Percentiles rank a stretch among this genome's conserved stretches.
Evolutionary conservation across 2,888 invertebrate genomes (phyloP).

Genomic region (Cartodere bifasciata): DNA sequence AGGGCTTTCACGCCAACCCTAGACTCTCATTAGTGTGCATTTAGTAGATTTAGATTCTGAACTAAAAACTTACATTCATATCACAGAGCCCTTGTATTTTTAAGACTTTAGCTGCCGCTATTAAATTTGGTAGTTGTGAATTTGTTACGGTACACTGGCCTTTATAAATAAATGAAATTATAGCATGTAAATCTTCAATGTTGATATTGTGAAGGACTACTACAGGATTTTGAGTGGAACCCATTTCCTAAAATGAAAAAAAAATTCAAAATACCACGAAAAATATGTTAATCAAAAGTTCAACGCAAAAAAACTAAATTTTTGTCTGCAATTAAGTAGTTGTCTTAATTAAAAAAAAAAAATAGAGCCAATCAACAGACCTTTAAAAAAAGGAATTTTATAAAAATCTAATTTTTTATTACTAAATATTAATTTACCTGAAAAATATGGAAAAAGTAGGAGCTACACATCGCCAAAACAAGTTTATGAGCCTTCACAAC

Average conservation of each 20-base stretch:
- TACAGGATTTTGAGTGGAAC: constrained; percentile 54
- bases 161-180: constrained; percentile 78
- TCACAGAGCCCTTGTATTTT: constrained; percentile 74
- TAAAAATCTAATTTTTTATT: no score
- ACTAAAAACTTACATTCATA: constrained; percentile 51
- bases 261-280: constrained; percentile 1
- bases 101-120: constrained; percentile 65
- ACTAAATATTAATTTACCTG: constrained; percentile 49
- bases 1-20: no score
- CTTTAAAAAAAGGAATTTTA: no score
- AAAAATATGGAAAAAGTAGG: constrained; percentile 80
- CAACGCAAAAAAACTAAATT: no score
- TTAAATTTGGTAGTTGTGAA: constrained; percentile 60
- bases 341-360: no score
- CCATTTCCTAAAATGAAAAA: constrained; percentile 46
- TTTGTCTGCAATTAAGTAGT: no score
- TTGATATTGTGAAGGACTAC: constrained; percentile 61
- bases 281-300: no score
- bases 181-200: constrained; percentile 56
- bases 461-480: constrained; percentile 79
- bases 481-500: constrained; percentile 76
- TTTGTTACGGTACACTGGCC: constrained; percentile 78
- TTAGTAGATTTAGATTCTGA: no score
- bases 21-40: no score
- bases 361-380: no score